phyloP scores from a whole-genome alignment of 2,113 vertebrate genomes.

The Engraulis encrasicolus region DNA sequence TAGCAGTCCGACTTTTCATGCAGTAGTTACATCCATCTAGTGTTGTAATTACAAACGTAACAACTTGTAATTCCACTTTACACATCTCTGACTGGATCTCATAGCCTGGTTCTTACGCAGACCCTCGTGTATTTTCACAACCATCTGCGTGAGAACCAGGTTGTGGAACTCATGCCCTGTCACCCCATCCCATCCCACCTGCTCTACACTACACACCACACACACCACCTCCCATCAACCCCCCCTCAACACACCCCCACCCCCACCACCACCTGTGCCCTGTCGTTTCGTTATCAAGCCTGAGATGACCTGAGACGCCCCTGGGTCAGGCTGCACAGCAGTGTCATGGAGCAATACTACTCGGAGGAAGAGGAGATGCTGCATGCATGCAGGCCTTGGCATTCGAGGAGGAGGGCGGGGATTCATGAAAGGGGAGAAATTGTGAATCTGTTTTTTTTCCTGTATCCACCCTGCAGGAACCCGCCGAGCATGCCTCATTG shows the following conservation, averaged over 20 bases:
- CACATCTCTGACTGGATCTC: too few relatives aligned
- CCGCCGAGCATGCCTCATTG: not conserved
- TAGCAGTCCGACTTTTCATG: too few relatives aligned
- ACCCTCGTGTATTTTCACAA: too few relatives aligned
- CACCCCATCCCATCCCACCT: not conserved
- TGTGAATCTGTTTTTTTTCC: conserved; percentile 35
- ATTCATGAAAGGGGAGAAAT: not conserved
- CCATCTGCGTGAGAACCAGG: too few relatives aligned
- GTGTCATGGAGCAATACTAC: conserved; percentile 75
- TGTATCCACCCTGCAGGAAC: not conserved
- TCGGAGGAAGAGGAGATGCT: conserved; percentile 71
- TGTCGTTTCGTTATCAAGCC: too few relatives aligned
- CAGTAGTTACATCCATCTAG: too few relatives aligned
- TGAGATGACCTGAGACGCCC: conserved; percentile 55
- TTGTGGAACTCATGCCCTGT: not conserved
- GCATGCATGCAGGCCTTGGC: conserved; percentile 76
- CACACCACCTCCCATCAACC: not conserved
- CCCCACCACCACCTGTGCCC: not conserved
- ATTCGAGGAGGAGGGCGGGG: too few relatives aligned
- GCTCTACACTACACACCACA: not conserved
- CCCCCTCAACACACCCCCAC: not conserved
- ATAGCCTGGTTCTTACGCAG: too few relatives aligned
- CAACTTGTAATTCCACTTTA: too few relatives aligned
- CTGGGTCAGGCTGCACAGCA: conserved; percentile 61
- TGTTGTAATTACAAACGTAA: too few relatives aligned